phyloP scores from a whole-genome alignment of 2,888 invertebrate genomes.

The Conomelus anceps region DNA sequence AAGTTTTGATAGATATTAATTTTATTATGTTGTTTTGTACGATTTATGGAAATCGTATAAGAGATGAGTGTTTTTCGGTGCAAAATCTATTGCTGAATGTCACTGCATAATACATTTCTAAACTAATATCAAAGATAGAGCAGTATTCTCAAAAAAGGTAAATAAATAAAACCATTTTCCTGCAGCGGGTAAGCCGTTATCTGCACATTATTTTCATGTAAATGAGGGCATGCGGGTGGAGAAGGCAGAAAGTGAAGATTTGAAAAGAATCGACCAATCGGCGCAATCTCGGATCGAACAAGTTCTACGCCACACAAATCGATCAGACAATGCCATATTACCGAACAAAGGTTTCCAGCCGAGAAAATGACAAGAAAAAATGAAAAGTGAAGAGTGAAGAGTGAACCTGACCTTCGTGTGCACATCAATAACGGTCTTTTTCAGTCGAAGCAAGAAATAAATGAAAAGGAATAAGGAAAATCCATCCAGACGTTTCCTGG shows the following conservation, averaged over 20 bases:
- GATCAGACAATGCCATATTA: not conserved
- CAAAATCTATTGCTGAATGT: too few relatives aligned
- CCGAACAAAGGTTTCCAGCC: not conserved
- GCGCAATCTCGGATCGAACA: not conserved
- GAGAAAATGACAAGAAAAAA: not conserved
- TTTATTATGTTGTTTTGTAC: too few relatives aligned
- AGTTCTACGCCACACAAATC: not conserved
- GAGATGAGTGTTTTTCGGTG: too few relatives aligned
- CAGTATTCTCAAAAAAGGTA: too few relatives aligned
- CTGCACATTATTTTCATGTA: too few relatives aligned
- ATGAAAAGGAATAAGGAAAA: not conserved
- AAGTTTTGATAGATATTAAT: too few relatives aligned
- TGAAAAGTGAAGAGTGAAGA: not conserved
- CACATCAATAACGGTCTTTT: not conserved
- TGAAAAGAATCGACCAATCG: not conserved
- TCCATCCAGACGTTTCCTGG: not conserved
- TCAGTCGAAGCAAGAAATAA: not conserved
- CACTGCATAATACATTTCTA: too few relatives aligned
- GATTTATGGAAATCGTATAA: too few relatives aligned
- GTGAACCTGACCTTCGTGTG: not conserved
- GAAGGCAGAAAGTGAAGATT: not conserved
- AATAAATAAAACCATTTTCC: not conserved
- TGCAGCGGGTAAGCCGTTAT: too few relatives aligned
- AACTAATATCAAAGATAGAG: too few relatives aligned
- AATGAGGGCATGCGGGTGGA: not conserved